These are phyloP conservation scores for Neocrepidodera transversa DNA, from an alignment of 2,888 invertebrate genomes.

Conservation along the genomic window DNA sequence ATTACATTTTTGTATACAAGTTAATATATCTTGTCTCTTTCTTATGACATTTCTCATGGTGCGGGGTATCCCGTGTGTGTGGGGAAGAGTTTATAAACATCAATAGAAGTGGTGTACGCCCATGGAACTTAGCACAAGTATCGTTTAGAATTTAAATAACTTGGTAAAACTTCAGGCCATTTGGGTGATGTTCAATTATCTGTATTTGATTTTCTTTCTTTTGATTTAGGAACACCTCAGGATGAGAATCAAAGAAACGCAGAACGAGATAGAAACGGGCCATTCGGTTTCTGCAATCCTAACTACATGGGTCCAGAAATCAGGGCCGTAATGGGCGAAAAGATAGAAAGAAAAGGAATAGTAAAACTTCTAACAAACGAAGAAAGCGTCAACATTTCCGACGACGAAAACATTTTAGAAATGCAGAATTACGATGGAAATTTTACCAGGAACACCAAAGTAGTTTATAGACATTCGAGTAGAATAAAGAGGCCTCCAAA, in stretches of 20 bases:
- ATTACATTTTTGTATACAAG: no score
- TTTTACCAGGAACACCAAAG: constrained; percentile 54
- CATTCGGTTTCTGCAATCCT: constrained; percentile 77
- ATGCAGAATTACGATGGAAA: constrained; percentile 54
- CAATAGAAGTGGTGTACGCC: no score
- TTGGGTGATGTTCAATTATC: no score
- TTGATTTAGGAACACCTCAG: constrained; percentile 51
- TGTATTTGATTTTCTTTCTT: no score
- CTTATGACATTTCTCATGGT: no score
- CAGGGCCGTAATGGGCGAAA: constrained; percentile 51
- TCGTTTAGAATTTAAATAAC: no score
- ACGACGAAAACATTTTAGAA: constrained; percentile 54
- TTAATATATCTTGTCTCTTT: no score
- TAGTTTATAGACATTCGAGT: constrained; percentile 52
- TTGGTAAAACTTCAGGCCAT: no score
- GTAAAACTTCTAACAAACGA: constrained; percentile 41
- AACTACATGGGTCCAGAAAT: constrained; percentile 76
- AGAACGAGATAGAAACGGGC: constrained; percentile 56
- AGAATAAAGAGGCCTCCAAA: constrained; percentile 60
- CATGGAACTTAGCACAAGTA: no score
- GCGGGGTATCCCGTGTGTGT: no score
- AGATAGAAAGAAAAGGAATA: constrained; percentile 43
- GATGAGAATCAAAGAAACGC: constrained; percentile 53
- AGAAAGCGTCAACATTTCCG: constrained; percentile 31
- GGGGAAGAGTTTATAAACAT: no score